Conservation (phyloP, 2,797 vertebrate species). For the Ctenochaetus hawaiiensis region DNA sequence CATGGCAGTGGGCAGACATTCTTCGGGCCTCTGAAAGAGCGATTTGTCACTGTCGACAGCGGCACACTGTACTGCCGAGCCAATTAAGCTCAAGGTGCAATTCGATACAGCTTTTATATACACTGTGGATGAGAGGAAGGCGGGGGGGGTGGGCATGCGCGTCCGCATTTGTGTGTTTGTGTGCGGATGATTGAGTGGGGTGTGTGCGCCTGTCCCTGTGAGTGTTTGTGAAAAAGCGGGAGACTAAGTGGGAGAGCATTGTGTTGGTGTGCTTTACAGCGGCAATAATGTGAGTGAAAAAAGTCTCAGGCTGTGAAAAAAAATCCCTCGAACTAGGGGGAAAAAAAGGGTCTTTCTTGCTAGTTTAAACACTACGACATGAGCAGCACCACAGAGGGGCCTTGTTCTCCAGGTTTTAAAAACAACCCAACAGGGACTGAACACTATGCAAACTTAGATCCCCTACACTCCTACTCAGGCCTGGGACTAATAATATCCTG, state of each 20-base stretch:
- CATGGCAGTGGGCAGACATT: slow-evolving; percentile 77
- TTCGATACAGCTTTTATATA: slow-evolving; percentile 86
- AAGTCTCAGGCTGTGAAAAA: slow-evolving; percentile 47
- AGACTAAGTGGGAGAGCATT: slow-evolving; percentile 74
- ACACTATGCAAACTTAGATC: slow-evolving; percentile 69
- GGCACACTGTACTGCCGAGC: slow-evolving; percentile 79
- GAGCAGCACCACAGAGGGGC: slow-evolving; percentile 74
- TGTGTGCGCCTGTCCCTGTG: slow-evolving; percentile 40
- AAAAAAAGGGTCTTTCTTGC: slow-evolving; percentile 39
- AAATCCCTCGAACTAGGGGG: slow-evolving; percentile 37
- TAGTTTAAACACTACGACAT: slow-evolving; percentile 73
- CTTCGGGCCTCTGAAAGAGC: slow-evolving; percentile 79
- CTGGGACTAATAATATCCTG: slow-evolving; percentile 78
- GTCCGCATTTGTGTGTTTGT: slow-evolving; percentile 71
- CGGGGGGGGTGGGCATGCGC: slow-evolving; percentile 27
- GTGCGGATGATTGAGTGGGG: slow-evolving; percentile 66
- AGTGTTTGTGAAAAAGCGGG: slow-evolving; percentile 60
- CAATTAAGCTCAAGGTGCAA: slow-evolving; percentile 86
- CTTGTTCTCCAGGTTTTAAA: slow-evolving; percentile 79
- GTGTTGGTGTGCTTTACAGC: slow-evolving; percentile 72
- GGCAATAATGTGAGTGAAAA: slow-evolving; percentile 59
- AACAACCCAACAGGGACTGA: slow-evolving; percentile 74
- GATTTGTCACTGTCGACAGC: slow-evolving; percentile 87
- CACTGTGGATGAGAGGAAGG: slow-evolving; percentile 74
- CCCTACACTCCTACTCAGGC: slow-evolving; percentile 52